Percentiles rank a stretch among this genome's conserved stretches.
These are phyloP conservation scores for Lota lota DNA, from an alignment of 2,113 vertebrate species.

Conservation along the genomic window DNA sequence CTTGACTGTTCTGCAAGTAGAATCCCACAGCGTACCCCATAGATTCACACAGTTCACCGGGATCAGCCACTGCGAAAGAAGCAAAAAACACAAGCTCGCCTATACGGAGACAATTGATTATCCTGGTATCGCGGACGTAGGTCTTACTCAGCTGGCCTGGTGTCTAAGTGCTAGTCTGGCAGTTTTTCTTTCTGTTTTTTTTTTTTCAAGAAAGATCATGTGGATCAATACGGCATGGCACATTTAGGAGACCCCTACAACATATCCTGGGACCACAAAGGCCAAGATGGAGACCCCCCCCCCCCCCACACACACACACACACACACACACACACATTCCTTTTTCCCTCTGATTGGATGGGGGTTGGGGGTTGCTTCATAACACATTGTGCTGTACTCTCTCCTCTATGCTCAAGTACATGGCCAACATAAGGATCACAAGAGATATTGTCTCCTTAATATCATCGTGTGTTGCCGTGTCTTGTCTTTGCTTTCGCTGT, in stretches of 20 bases:
- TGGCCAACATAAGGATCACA: not conserved
- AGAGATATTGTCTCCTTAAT: too few species aligned
- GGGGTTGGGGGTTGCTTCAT: too few species aligned
- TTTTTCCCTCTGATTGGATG: constrained; percentile 42
- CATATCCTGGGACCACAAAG: constrained; percentile 49
- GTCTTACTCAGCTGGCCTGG: constrained; percentile 70
- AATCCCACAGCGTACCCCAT: too few species aligned
- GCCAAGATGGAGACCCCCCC: constrained; percentile 46
- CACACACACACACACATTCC: constrained; percentile 13
- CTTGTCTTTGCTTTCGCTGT: too few species aligned
- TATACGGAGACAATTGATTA: constrained; percentile 72
- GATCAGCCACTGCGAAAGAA: constrained; percentile 27
- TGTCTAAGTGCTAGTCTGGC: constrained; percentile 67
- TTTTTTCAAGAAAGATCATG: constrained; percentile 51
- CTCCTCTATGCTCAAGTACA: constrained; percentile 53
- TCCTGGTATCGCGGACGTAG: constrained; percentile 53
- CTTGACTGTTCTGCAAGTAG: too few species aligned
- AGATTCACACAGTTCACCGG: too few species aligned
- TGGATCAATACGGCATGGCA: constrained; percentile 75
- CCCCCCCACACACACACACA: constrained; percentile 7
- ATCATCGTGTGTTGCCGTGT: too few species aligned
- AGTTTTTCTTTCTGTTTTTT: constrained; percentile 50
- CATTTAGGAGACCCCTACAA: constrained; percentile 61
- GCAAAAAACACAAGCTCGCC: constrained; percentile 50
- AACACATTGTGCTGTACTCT: constrained; percentile 28